Conservation (phyloP, 64 coral and sea anemone species). For the Astreopora myriophthalma region DNA sequence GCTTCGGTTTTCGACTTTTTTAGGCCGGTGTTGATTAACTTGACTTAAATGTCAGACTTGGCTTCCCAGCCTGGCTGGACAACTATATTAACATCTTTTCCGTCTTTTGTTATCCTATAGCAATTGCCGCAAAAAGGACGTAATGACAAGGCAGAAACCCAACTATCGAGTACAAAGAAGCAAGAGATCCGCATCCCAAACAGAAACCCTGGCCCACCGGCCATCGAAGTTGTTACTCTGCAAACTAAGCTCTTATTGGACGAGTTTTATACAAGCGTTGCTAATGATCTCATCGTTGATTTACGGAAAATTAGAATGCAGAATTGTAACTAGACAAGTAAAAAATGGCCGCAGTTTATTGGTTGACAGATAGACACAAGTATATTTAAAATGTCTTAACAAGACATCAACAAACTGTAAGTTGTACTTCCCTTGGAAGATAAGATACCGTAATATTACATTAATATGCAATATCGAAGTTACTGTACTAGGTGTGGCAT, state of each 20-base stretch:
- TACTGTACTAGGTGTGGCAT: too few species aligned
- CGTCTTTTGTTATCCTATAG: not conserved
- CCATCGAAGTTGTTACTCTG: not conserved
- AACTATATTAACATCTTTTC: not conserved
- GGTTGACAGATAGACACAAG: too few species aligned
- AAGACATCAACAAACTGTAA: not conserved
- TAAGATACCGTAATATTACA: slow-evolving; percentile 16
- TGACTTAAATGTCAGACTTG: too few species aligned
- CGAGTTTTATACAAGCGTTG: not conserved
- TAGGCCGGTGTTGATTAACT: too few species aligned
- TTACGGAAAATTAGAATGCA: not conserved
- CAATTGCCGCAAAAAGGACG: too few species aligned
- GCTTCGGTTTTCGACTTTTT: too few species aligned
- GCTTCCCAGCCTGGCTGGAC: too few species aligned
- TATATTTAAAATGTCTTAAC: not conserved
- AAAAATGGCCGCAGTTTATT: not conserved
- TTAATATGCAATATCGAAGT: slow-evolving; percentile 10
- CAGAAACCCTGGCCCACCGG: not conserved
- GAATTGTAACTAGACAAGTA: not conserved
- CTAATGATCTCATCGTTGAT: not conserved
- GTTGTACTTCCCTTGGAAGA: slow-evolving; percentile 7
- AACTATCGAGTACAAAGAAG: not conserved
- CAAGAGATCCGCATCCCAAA: not conserved
- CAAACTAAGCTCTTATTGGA: not conserved
- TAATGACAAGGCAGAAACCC: not conserved